Base-by-base conservation (phyloP, 2,888 invertebrate species). In the Nomada ruficornis region DNA sequence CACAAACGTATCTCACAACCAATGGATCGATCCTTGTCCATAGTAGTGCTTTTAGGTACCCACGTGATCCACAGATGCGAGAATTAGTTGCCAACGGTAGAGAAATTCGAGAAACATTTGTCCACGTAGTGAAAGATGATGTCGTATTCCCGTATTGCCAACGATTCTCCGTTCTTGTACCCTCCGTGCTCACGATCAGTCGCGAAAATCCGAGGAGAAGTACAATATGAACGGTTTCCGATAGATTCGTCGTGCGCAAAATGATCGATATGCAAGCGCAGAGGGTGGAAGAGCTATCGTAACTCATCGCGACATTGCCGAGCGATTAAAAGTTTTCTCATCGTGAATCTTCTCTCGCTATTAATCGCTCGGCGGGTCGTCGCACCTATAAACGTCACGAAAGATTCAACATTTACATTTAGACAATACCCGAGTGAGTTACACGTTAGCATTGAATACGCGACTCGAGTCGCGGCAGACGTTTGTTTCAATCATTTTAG, bases 121-220 rank as follows among this genome's bases (percentile, higher is more conserved):
- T 47, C 47, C 47, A 47, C 15, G 47, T 47, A 47, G 47, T 15
- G 47, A 47, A 15, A 36, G 10, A 10, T 15, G 86, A 85, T 89
- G 87, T 90, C 84, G 89, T 86, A 86, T 84, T 83, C 77, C 69
- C 81, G 84, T 57, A 63, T 59, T 60, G 76, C 62, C 77, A 57
- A 83, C 77, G 62, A 80, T 23, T 72, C 62, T 62, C 54, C 74
- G 57, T 69, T 52, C 62, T 73, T 82, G 67, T 63, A 52, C 63
- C 71, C 54, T 79, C 67, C 44, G 73, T 60, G 57, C 63, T 47
- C 15, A 36, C 36, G 36, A 36, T 36, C 36, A 0, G 7, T 36
- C 7, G 36, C 36, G 36, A 36, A 36, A 36, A 36, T 36, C n/a
- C 2, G 52, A n/a, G n/a, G 52, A 9, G 3, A 20, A 54, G 7